Evolutionary conservation across 1,140 invertebrate genomes (phyloP).

Genomic region (Babylonia areolata): DNA sequence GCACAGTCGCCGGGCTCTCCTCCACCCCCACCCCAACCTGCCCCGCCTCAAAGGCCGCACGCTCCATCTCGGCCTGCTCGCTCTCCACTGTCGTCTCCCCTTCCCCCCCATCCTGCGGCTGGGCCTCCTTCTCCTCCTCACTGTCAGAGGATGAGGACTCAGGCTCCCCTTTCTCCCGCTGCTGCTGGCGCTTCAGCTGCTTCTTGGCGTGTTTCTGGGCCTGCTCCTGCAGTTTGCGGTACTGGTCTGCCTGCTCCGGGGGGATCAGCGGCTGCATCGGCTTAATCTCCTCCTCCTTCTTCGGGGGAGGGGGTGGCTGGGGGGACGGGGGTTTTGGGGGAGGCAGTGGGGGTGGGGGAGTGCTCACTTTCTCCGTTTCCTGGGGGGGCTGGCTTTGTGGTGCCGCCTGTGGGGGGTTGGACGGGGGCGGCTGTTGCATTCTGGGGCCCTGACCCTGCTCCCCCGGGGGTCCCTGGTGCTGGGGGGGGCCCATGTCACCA

Average conservation of each 20-base stretch:
- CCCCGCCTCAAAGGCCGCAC: constrained; percentile 45
- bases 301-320: constrained; percentile 52
- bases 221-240: constrained; percentile 56
- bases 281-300: constrained; percentile 55
- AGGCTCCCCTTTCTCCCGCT: constrained; percentile 51
- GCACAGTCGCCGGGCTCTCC: constrained; percentile 38
- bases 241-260: constrained; percentile 60
- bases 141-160: constrained; percentile 44
- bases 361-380: neutral
- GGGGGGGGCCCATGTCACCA: constrained; percentile 25
- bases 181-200: constrained; percentile 50
- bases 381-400: neutral
- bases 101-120: constrained; percentile 29
- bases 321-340: constrained; percentile 48
- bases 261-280: constrained; percentile 57
- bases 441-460: constrained; percentile 11
- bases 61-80: constrained; percentile 49
- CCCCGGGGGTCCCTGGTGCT: neutral
- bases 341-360: constrained; percentile 40
- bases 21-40: constrained; percentile 39
- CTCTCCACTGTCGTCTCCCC: constrained; percentile 38
- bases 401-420: neutral
- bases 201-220: constrained; percentile 59
- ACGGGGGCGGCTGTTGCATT: neutral
- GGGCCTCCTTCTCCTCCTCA: constrained; percentile 48